Base-by-base conservation (phyloP, 2,888 invertebrate species). In the Oxycera nigricornis region DNA sequence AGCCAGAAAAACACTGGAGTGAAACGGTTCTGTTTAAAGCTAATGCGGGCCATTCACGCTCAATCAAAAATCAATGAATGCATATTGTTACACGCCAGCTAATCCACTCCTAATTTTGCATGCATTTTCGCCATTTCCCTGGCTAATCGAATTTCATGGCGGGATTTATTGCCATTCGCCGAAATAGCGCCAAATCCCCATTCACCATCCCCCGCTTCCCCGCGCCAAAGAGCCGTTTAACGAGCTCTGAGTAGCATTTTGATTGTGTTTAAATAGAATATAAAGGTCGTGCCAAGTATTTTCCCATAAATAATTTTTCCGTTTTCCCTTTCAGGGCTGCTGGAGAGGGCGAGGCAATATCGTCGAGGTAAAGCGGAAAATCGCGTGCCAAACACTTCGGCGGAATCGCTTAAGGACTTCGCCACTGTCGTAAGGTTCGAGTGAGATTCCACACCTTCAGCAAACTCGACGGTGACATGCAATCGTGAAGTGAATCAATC, bases 381-480 rank as follows among this genome's bases (percentile, higher is more conserved):
- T 70, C 55, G 70, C 70, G 70, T 70, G 70, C 52, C 55, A 46
- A 26, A 68, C 46, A 68, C 46, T 50, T 70, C 31, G 20, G 6
- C 1, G 4, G 24, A 20, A 55, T 22, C 31, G 14, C 9, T 55
- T 70, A 20, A 20, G 22, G 35, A 41, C 41, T 65, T 65, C 22
- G 41, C 2, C 30, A 22, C 3, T 30, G 41, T 39, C 14, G 41
- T 41, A 14, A 17, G 39, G 26, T 41, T 39, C 41, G 65, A 65
- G 22, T 41, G 41, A 55, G 55, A 70, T n/a, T 52, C 70, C 22
- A 46, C 70, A 31, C 55, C 55, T 70, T 24, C 1, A 35, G 2
- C 46, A 72, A 61, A 62, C 67, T 35, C 67, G 57, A 24, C 50
- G 50, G 70, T 46, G 68, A 31, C 62, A 73, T 70, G 70, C 73